phyloP scores from a whole-genome alignment of 2,113 vertebrate species.

The Indicator indicator region DNA sequence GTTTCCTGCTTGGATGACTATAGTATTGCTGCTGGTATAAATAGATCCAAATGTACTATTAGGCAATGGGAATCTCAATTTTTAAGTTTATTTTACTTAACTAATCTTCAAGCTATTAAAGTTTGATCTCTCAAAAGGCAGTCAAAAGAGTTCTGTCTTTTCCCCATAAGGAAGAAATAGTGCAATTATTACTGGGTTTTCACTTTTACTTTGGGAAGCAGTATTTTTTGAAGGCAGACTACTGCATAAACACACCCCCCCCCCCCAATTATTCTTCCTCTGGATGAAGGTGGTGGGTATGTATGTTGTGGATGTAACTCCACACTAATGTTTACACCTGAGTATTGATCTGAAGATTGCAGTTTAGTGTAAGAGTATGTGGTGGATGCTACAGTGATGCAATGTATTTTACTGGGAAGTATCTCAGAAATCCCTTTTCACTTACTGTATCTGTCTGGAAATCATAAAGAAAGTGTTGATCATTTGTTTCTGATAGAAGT shows the following conservation, averaged over 20 bases:
- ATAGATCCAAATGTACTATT: not conserved
- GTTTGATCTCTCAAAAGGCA: not conserved
- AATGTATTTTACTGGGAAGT: not conserved
- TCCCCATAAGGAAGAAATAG: not conserved
- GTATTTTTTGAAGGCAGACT: not conserved
- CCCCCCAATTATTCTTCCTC: not conserved
- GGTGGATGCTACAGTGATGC: not conserved
- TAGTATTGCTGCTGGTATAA: not conserved
- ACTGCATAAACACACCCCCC: not conserved
- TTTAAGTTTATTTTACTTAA: not conserved
- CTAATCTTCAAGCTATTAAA: not conserved
- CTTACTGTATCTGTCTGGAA: not conserved
- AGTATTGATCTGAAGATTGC: not conserved
- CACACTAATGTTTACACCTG: not conserved
- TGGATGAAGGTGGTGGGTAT: not conserved
- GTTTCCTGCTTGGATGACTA: constrained; percentile 17
- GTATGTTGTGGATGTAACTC: not conserved
- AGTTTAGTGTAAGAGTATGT: not conserved
- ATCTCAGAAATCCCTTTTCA: not conserved
- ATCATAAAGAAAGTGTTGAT: not conserved
- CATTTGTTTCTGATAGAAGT: not conserved
- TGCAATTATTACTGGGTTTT: not conserved
- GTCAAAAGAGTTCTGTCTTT: not conserved
- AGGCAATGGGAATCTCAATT: not conserved
- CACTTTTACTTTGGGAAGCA: not conserved